Conservation (phyloP, 2,113 vertebrate genomes). For the Ophiodon elongatus region DNA sequence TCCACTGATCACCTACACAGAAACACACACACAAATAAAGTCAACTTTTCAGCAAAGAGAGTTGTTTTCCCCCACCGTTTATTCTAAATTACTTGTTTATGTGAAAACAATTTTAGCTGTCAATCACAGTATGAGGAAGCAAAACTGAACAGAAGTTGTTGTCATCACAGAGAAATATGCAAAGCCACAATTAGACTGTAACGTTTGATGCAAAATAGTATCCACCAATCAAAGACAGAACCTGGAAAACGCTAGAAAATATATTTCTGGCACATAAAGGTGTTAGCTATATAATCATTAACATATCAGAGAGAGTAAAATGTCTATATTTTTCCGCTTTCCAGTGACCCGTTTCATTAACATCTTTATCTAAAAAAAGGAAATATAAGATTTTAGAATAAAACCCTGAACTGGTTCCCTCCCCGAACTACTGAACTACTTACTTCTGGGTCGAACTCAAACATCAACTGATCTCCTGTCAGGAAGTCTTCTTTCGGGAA, state of each 20-base stretch:
- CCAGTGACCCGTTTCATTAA: conserved; percentile 47
- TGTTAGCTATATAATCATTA: conserved; percentile 10
- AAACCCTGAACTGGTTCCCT: conserved; percentile 42
- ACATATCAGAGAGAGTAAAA: conserved; percentile 4
- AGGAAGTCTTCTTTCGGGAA: conserved; percentile 94
- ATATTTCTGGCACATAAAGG: conserved; percentile 12
- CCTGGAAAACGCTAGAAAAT: conserved; percentile 1
- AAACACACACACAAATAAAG: conserved; percentile 44
- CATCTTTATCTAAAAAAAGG: conserved; percentile 44
- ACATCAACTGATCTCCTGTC: conserved; percentile 96
- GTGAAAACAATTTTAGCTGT: conserved; percentile 34
- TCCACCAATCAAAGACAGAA: conserved; percentile 14
- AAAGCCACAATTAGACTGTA: conserved; percentile 49
- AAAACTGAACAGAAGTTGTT: conserved; percentile 4
- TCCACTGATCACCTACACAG: conserved; percentile 89
- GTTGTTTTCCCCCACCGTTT: neutral
- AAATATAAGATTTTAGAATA: conserved; percentile 37
- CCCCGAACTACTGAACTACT: conserved; percentile 56
- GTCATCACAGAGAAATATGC: conserved; percentile 35
- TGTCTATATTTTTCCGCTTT: neutral
- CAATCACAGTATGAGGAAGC: conserved; percentile 45
- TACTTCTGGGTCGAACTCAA: conserved; percentile 85
- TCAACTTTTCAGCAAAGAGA: conserved; percentile 16
- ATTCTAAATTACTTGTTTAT: conserved; percentile 38
- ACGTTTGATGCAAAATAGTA: conserved; percentile 37